Base-by-base conservation (phyloP, 2,888 invertebrate genomes). In the Habrosyne pyritoides region DNA sequence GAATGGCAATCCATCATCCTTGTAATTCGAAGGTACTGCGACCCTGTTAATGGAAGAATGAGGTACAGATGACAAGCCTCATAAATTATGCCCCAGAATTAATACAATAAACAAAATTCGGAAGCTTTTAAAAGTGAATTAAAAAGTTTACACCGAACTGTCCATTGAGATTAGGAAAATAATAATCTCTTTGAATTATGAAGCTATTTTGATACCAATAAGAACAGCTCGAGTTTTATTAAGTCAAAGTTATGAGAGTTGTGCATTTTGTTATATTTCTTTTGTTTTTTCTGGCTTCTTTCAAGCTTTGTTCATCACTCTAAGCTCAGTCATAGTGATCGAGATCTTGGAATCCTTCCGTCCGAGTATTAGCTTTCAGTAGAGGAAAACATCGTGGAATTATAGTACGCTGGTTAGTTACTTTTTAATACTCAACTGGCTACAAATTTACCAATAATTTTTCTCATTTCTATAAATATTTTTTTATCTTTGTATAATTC, bases 11-110 rank as follows among this genome's bases (percentile, higher is more conserved):
- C 78, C 71, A 81, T 81, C 81, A 81, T 78, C 64, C 54, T 53
- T 55, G 73, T 75, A 77, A 79, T 76, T 79, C 73, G 56, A 71
- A 75, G 76, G 73, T 73, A 67, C 67, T 71, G 71, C 75, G 78
- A 75, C 71, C 70, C 61, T 62, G 55, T 70, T 80, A 80, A 80
- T 80, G 80, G 80, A 76, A 70, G 67, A 80, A 80, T 76, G 72
- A 76, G 77, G 77, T 80, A 70, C 60, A 63, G 63, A 63, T 64
- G 69, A 72, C 71, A 73, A 60, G 59, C 52, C 54, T 54, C 56
- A 60, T 71, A 74, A 78, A 74, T 77, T 69, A 75, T 67, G 63
- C 63, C 18, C 28, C 50, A 18, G 18, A 42, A 18, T 56, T 53
- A 55, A 52, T 21, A 52, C 22, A 52, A 26, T 10, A 53, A 53